These are phyloP conservation scores for Escarpia spicata DNA, from an alignment of 2,888 invertebrate genomes.

Conservation along the genomic window DNA sequence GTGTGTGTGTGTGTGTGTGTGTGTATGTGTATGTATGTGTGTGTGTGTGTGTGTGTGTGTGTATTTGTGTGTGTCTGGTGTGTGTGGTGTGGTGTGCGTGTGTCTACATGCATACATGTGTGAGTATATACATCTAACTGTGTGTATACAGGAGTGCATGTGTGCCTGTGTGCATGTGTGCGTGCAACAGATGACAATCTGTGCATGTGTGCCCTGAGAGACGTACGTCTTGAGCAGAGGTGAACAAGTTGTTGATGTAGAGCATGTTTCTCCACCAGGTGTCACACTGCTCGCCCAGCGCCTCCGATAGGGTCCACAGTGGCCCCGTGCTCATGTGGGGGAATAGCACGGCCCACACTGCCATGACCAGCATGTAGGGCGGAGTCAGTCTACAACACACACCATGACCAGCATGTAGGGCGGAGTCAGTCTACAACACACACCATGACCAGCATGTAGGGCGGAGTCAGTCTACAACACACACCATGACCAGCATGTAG, in stretches of 20 bases:
- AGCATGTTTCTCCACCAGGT: slow-evolving; percentile 19
- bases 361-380: slow-evolving; percentile 48
- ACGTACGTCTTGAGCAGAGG: slow-evolving; percentile 13
- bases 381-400: slow-evolving; percentile 48
- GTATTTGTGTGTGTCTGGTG: no score
- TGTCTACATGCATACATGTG: no score
- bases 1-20: neutral
- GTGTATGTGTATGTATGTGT: no score
- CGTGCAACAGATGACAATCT: neutral
- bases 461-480: no score
- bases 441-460: no score
- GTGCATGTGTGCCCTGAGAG: neutral
- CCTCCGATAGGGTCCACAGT: neutral
- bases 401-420: slow-evolving; percentile 40
- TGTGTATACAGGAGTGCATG: neutral
- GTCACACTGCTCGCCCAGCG: neutral
- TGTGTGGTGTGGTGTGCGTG: no score
- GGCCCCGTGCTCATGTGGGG: slow-evolving; percentile 28
- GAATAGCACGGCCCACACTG: slow-evolving; percentile 42
- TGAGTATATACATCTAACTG: no score
- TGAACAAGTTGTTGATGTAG: slow-evolving; percentile 17
- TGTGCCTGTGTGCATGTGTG: neutral
- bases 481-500: no score
- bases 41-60: no score
- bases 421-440: neutral